A percentile compares a stretch with the other conserved stretches of the same genome.
Evolutionary conservation across 2,797 vertebrate species (phyloP).

Genomic region (Siniperca undulata): DNA sequence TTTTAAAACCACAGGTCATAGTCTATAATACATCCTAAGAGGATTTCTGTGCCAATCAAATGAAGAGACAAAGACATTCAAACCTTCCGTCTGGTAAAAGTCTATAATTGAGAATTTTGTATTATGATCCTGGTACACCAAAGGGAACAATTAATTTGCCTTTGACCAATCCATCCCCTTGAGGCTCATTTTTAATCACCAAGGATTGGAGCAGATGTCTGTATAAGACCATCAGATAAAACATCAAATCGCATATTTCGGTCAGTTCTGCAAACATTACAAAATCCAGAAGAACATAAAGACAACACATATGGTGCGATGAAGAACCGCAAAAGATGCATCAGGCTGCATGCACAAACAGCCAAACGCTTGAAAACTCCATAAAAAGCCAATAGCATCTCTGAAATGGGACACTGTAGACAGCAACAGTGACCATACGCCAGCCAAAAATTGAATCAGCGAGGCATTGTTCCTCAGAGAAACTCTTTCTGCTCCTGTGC

Average conservation of each 20-base stretch:
- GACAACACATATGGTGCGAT: conserved; percentile 47
- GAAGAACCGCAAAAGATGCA: conserved; percentile 37
- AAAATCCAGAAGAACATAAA: conserved; percentile 38
- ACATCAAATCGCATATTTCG: conserved; percentile 57
- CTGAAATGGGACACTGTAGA: conserved; percentile 58
- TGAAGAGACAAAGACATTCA: not conserved
- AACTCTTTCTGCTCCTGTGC: conserved; percentile 56
- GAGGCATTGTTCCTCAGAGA: conserved; percentile 63
- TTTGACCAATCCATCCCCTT: conserved; percentile 52
- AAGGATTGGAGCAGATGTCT: conserved; percentile 66
- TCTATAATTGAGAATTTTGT: conserved; percentile 33
- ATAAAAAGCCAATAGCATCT: conserved; percentile 43
- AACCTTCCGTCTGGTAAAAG: conserved; percentile 50
- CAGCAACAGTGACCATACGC: conserved; percentile 54
- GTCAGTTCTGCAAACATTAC: conserved; percentile 54
- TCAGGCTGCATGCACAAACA: conserved; percentile 34
- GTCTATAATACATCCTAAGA: not conserved
- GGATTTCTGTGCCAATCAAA: conserved; percentile 29
- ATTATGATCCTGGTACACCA: conserved; percentile 24
- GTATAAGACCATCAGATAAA: conserved; percentile 49
- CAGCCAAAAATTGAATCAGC: conserved; percentile 59
- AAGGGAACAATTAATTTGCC: conserved; percentile 45
- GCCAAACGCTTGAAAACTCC: conserved; percentile 42
- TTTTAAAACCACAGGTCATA: conserved; percentile 7
- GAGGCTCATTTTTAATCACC: conserved; percentile 57